Base-by-base conservation (phyloP, 2,113 vertebrate genomes). In the Callaeas wilsoni region DNA sequence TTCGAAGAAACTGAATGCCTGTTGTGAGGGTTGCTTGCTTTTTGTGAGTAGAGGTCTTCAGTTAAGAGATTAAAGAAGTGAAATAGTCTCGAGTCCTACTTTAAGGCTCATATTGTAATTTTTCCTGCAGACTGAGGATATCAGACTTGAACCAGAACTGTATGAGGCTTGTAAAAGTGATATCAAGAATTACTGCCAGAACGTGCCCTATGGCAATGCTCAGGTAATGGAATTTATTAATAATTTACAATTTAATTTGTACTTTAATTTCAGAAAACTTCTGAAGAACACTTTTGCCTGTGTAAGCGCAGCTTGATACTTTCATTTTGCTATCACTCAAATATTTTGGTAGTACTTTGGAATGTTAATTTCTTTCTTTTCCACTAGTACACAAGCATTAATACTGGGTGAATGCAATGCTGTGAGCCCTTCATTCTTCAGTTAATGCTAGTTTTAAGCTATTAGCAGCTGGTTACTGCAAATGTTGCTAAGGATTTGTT, bases 81-180 rank as follows among this genome's bases (percentile, higher is more conserved):
- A 63, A 89, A 56, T 41, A 50, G 29, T 41, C 44, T 65, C 4
- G 5, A 44, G 27, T 77, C 15, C 57, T 60, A 33, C 17, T 69
- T 91, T 35, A 44, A 64, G 21, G 64, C 49, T 93, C 33, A 23
- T 76, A 17, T 25, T 63, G 47, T 69, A 39, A 70, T 80, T 96
- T 90, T 10, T 84, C 7, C 73, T 95, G 44, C 96, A 99, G 99
- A 99, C 99, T 0, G 99, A 99, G 90, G 99, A 99, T 96, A 99
- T 99, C 92, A 99, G 99, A 4, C 98, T 99, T 84, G 99, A 99
- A 81, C 99, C 99, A 33, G 99, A 99, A 41, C 97, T 99, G 20
- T 99, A 98, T 16, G 99, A 99, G 88, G 98, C 98, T 74, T 99
- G 99, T 88, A 99, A 98, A 97, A 98, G 97, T 82, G 99, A 99